Conservation (phyloP, 2,113 vertebrate species). For the Carassius auratus region DNA sequence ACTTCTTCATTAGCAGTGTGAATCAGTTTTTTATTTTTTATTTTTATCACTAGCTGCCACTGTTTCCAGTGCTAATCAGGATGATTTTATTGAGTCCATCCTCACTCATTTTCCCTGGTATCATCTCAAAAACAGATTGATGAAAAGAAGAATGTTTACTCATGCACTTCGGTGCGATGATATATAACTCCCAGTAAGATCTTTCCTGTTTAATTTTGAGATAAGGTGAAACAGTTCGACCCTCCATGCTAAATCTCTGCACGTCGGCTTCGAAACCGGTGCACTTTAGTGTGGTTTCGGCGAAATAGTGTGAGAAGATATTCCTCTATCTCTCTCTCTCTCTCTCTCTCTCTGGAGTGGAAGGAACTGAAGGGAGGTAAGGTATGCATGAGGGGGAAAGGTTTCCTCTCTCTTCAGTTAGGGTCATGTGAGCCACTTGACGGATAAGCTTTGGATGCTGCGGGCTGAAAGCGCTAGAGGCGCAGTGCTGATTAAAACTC, state of each 20-base stretch:
- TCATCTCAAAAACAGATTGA: background rate
- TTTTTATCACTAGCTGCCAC: no score
- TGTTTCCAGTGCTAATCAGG: constrained; percentile 13
- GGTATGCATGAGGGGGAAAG: constrained; percentile 26
- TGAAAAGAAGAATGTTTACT: background rate
- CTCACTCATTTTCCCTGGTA: background rate
- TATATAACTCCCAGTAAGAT: background rate
- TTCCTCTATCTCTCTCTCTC: background rate
- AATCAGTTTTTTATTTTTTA: no score
- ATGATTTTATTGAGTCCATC: background rate
- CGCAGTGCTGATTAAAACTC: constrained; percentile 60
- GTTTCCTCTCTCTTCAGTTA: constrained; percentile 21
- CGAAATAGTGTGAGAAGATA: constrained; percentile 19
- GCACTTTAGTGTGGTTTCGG: background rate
- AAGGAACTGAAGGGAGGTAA: constrained; percentile 5
- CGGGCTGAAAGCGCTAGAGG: constrained; percentile 51
- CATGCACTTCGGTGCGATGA: background rate
- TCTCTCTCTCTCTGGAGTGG: background rate
- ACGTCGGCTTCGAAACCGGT: background rate
- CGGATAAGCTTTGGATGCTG: constrained; percentile 46
- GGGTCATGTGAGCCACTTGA: constrained; percentile 46
- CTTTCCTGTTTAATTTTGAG: constrained; percentile 32
- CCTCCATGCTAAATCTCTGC: constrained; percentile 17
- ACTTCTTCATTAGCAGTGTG: no score
- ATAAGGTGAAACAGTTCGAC: constrained; percentile 24